Evolutionary conservation across 2,888 invertebrate species (phyloP), one percentile per base, ranked within the genome.

Genomic region (Zhuqinia jingwanae): DNA sequence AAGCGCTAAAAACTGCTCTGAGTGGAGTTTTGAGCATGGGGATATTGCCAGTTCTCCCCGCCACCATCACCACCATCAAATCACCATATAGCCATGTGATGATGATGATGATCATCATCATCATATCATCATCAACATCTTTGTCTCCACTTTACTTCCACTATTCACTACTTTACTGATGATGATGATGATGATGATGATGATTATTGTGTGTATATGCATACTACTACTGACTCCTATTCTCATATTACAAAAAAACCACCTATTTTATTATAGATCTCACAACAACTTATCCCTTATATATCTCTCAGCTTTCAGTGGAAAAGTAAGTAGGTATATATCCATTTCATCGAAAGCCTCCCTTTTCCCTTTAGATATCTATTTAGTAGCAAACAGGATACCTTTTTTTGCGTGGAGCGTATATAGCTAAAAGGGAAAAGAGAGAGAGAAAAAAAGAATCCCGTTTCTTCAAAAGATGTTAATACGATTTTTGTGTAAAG

Each of bases 241-340:
- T 70, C 78, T 70, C 84, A 15, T 58, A 58, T 70, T 78, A 70
- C 84, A 63, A n/a, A n/a, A n/a, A n/a, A n/a, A 82, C 75, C 80
- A 65, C 76, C 76, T 65, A n/a, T 75, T 75, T 75, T 63, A 83
- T 75, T 81, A 81, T 45, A 45, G 5, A n/a, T 13, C 22, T n/a
- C 1, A 11, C 58, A 58, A 13, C 58, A 58, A 8, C 36, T n/a
- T n/a, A 56, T 56, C 8, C 1, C 20, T n/a, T 53, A 53, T 53
- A 8, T 53, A 47, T 5, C 20, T 1, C 8, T 60, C 30, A 13
- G 22, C n/a, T 36, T 63, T 2, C 65, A 20, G 8, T 36, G 8
- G 36, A 6, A 36, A 36, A 36, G 36, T 36, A 36, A 6, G 8
- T 36, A 17, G 17, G 8, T 17, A 5, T 20, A 13, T 68, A 20